Conservation (phyloP, 2,797 vertebrate species). For the Lithobates sylvaticus region DNA sequence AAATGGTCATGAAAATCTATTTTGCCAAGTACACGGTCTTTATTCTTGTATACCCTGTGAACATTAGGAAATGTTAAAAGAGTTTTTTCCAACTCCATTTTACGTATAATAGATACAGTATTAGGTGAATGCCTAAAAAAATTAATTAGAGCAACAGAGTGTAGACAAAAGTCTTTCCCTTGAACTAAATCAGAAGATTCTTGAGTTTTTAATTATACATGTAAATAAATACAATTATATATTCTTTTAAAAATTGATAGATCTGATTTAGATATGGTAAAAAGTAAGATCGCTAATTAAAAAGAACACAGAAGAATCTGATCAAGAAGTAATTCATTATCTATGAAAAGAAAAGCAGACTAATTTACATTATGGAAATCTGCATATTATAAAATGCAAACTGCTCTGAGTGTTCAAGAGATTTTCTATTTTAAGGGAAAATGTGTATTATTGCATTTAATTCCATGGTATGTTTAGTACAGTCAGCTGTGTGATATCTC, state of each 20-base stretch:
- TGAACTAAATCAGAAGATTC: neutral
- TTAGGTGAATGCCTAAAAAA: neutral
- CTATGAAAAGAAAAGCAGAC: slow-evolving; percentile 3
- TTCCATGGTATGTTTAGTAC: neutral
- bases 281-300: slow-evolving; percentile 20
- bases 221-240: slow-evolving; percentile 25
- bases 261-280: slow-evolving; percentile 41
- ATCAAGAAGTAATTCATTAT: slow-evolving; percentile 30
- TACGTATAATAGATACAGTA: neutral
- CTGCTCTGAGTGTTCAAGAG: neutral
- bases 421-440: neutral
- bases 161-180: neutral
- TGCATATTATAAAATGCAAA: neutral
- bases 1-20: too few relatives aligned
- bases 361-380: slow-evolving; percentile 5
- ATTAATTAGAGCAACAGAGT: neutral
- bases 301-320: slow-evolving; percentile 13
- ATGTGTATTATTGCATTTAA: neutral
- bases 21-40: too few relatives aligned
- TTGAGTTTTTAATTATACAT: slow-evolving; percentile 28
- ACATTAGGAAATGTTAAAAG: neutral
- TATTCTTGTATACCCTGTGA: neutral
- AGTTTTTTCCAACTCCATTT: neutral
- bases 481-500: too few relatives aligned
- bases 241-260: slow-evolving; percentile 8